These are phyloP conservation scores for Pipa parva DNA, from an alignment of 2,113 vertebrate species.

Conservation along the genomic window DNA sequence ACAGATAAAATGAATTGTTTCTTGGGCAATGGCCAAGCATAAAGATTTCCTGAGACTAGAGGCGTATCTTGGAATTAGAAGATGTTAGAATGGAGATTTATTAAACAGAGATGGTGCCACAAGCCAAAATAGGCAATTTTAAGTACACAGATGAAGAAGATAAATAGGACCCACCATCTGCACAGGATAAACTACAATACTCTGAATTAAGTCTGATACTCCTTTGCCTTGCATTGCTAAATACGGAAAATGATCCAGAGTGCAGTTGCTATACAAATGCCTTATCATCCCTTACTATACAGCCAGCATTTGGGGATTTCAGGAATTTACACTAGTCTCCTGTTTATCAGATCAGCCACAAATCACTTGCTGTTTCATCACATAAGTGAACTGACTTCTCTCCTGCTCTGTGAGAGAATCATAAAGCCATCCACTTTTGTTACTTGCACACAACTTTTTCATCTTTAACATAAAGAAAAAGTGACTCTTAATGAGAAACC, in stretches of 20 bases:
- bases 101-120: conserved; percentile 5
- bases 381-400: too few relatives aligned
- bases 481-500: not conserved
- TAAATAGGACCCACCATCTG: too few relatives aligned
- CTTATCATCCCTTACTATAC: too few relatives aligned
- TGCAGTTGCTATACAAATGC: too few relatives aligned
- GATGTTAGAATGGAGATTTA: conserved; percentile 12
- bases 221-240: too few relatives aligned
- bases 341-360: not conserved
- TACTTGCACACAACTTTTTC: not conserved
- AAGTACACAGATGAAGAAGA: not conserved
- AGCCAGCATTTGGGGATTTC: too few relatives aligned
- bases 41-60: conserved; percentile 54
- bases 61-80: conserved; percentile 7
- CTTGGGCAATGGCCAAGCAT: conserved; percentile 63
- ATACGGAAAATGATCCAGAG: too few relatives aligned
- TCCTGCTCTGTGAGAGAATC: not conserved
- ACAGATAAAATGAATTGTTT: conserved; percentile 59
- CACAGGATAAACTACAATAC: too few relatives aligned
- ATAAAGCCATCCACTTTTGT: not conserved
- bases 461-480: not conserved
- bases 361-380: not conserved
- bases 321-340: too few relatives aligned
- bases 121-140: not conserved
- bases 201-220: too few relatives aligned